Base-by-base conservation (phyloP, 2,797 vertebrate genomes). In the Huso huso region DNA sequence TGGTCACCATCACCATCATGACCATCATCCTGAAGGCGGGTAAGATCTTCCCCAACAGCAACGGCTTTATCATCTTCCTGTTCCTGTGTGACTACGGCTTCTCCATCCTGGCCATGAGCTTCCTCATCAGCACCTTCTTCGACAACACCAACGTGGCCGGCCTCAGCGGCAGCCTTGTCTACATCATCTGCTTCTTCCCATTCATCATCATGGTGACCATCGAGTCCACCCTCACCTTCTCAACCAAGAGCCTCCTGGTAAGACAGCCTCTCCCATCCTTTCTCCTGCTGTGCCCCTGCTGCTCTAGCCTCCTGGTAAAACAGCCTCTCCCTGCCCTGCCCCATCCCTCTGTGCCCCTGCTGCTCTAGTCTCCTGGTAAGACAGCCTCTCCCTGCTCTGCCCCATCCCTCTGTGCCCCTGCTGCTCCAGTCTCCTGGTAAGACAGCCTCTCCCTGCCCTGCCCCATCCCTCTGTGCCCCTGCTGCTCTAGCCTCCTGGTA, bases 91-190 rank as follows among this genome's bases (percentile, higher is more conserved):
- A 98, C 86, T 97, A 97, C 11, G 91, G 93, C 66, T 81, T 99
- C 69, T 95, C 93, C 66, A 78, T 98, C 77, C 79, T 98, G 70
- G 93, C 93, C 75, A 96, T 98, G 90, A 95, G 94, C 76, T 99
- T 89, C 75, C 87, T 99, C 59, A 83, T 98, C 84, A 96, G 95
- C 69, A 88, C 92, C 73, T 96, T 97, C 82, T 98, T 97, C 75
- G 91, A 96, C 81, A 93, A 93, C 80, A 97, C 95, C 72, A 96
- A 96, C 86, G 94, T 98, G 0, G 96, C 96, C 0, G 93, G 93
- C 6, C 81, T 99, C 64, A 96, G 95, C 2, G 94, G 93, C 72
- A 95, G 95, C 70, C 93, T 99, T 0, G 85, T 97, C 64, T 99
- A 99, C 70, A 84, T 98, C 79, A 89, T 98, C 79, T 89, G 84